phyloP scores from a whole-genome alignment of 2,888 invertebrate genomes.

The Achlya flavicornis region DNA sequence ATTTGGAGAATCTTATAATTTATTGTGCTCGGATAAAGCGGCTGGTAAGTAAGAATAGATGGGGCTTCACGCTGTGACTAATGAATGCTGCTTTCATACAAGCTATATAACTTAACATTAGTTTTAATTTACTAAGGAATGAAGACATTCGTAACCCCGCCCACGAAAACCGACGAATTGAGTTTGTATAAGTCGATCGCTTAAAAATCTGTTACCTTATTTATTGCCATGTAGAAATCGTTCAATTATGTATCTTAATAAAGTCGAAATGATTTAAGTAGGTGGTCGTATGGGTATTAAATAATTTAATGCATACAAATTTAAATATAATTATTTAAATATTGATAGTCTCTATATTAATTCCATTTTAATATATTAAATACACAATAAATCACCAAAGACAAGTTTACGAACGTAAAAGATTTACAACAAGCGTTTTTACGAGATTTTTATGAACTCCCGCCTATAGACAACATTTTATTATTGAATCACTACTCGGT shows the following conservation, averaged over 20 bases:
- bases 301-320: neutral
- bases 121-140: slow-evolving; percentile 72
- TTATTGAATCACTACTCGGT: slow-evolving; percentile 78
- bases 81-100: slow-evolving; percentile 60
- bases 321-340: neutral
- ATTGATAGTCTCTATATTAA: neutral
- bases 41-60: slow-evolving; percentile 67
- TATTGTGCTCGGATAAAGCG: slow-evolving; percentile 56
- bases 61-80: slow-evolving; percentile 76
- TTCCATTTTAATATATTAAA: neutral
- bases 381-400: slow-evolving; percentile 16
- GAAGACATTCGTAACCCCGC: slow-evolving; percentile 71
- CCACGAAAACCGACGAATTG: slow-evolving; percentile 63
- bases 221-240: slow-evolving; percentile 41
- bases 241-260: slow-evolving; percentile 45
- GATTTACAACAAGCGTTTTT: slow-evolving; percentile 60
- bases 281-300: neutral
- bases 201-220: slow-evolving; percentile 57
- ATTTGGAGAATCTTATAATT: slow-evolving; percentile 69
- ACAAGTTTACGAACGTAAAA: slow-evolving; percentile 44
- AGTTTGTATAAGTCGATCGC: slow-evolving; percentile 52
- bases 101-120: slow-evolving; percentile 68
- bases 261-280: slow-evolving; percentile 19
- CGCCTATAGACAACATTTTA: slow-evolving; percentile 70
- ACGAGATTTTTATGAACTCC: slow-evolving; percentile 74